Evolutionary conservation across 1,140 invertebrate species (phyloP).

Genomic region (Drosophila carrolli): DNA sequence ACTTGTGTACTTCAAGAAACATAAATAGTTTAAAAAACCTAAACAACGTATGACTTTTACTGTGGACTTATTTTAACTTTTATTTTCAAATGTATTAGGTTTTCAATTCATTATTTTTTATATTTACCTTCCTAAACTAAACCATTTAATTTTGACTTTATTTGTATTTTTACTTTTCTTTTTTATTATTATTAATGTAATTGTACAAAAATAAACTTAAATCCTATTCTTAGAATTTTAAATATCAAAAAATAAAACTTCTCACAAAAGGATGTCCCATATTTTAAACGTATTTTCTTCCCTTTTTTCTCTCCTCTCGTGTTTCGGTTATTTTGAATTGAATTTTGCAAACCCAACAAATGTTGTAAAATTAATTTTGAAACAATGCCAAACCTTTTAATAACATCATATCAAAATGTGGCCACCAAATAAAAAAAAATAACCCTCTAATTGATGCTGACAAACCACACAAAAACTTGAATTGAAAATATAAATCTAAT

Average conservation of each 20-base stretch:
- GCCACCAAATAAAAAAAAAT: constrained; percentile 39
- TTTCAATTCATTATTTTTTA: constrained; percentile 5
- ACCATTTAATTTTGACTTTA: constrained; percentile 4
- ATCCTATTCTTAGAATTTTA: constrained; percentile 21
- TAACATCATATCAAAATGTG: constrained; percentile 64
- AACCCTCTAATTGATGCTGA: constrained; percentile 56
- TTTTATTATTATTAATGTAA: constrained; percentile 8
- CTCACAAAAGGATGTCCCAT: constrained; percentile 45
- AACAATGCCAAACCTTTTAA: constrained; percentile 58
- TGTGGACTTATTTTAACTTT: constrained; percentile 6
- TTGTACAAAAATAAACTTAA: constrained; percentile 11
- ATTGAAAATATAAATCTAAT: constrained; percentile 15
- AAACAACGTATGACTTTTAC: not conserved
- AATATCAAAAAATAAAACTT: constrained; percentile 13
- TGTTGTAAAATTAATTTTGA: constrained; percentile 37
- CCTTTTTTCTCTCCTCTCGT: constrained; percentile 72
- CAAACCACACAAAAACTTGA: constrained; percentile 26
- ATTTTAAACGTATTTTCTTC: constrained; percentile 73
- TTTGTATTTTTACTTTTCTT: constrained; percentile 2
- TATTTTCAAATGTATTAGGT: not conserved
- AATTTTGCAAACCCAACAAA: constrained; percentile 58
- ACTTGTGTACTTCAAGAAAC: too few species aligned
- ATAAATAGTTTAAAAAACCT: too few species aligned
- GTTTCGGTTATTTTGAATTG: constrained; percentile 52
- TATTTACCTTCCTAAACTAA: not conserved